phyloP scores from a whole-genome alignment of 2,888 invertebrate species.

The Platypus cylindrus region DNA sequence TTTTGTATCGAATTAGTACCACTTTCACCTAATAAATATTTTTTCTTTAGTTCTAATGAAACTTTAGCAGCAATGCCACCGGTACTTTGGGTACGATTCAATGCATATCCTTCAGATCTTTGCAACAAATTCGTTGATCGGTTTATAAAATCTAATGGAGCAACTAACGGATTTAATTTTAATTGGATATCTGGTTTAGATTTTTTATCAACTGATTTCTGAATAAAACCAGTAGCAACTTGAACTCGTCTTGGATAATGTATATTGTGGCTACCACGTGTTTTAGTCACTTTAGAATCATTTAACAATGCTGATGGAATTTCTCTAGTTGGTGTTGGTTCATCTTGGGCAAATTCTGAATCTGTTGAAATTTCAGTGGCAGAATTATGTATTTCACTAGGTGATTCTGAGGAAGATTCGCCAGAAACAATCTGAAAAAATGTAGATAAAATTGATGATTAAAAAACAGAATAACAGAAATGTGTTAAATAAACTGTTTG shows the following conservation, averaged over 20 bases:
- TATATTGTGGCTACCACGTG: slow-evolving; percentile 30
- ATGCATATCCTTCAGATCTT: slow-evolving; percentile 58
- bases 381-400: slow-evolving; percentile 66
- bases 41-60: slow-evolving; percentile 74
- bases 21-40: slow-evolving; percentile 65
- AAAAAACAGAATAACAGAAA: slow-evolving; percentile 21
- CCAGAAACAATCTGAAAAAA: slow-evolving; percentile 50
- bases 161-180: background rate
- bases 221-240: slow-evolving; percentile 35
- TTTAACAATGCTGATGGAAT: slow-evolving; percentile 66
- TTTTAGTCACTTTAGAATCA: slow-evolving; percentile 47
- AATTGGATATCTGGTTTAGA: background rate
- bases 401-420: slow-evolving; percentile 49
- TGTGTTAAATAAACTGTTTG: too few relatives aligned
- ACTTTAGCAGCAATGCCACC: slow-evolving; percentile 80
- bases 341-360: slow-evolving; percentile 82
- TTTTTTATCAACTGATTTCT: slow-evolving; percentile 33
- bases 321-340: slow-evolving; percentile 53
- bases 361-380: slow-evolving; percentile 88
- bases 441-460: slow-evolving; percentile 20
- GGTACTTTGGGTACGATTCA: slow-evolving; percentile 73
- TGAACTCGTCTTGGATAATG: slow-evolving; percentile 21
- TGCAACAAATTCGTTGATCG: slow-evolving; percentile 25
- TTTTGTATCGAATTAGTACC: slow-evolving; percentile 59
- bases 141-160: slow-evolving; percentile 21